These are phyloP conservation scores for Chlorodrepanis virens DNA, from an alignment of 2,113 vertebrate genomes.

Conservation along the genomic window DNA sequence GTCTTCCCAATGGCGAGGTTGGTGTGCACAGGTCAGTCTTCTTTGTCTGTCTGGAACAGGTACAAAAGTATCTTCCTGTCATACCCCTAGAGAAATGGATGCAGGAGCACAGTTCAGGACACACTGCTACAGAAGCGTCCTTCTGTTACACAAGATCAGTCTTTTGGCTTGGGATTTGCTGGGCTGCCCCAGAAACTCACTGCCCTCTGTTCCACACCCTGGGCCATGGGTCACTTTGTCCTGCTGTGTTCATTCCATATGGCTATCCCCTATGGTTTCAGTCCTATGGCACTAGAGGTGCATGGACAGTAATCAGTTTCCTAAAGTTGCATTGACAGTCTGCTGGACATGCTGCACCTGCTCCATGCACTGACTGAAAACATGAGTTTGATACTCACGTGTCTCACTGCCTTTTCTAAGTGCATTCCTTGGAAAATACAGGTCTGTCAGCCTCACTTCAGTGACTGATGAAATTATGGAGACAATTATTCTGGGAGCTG, in stretches of 20 bases:
- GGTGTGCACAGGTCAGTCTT: fast-evolving
- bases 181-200: neutral
- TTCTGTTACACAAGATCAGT: neutral
- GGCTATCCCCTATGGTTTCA: neutral
- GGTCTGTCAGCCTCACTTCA: neutral
- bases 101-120: neutral
- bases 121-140: neutral
- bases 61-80: neutral
- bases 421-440: neutral
- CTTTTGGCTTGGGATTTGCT: neutral
- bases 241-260: neutral
- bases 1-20: fast-evolving
- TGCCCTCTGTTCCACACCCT: neutral
- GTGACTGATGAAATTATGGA: neutral
- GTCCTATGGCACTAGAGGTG: neutral
- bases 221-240: neutral
- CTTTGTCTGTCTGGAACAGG: neutral
- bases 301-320: neutral
- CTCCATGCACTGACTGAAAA: neutral
- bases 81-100: neutral
- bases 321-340: neutral
- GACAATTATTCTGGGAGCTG: neutral
- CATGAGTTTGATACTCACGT: neutral
- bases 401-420: neutral
- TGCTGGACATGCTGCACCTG: neutral